Conservation (phyloP, 2,888 invertebrate genomes). For the Ectemnius continuus region DNA sequence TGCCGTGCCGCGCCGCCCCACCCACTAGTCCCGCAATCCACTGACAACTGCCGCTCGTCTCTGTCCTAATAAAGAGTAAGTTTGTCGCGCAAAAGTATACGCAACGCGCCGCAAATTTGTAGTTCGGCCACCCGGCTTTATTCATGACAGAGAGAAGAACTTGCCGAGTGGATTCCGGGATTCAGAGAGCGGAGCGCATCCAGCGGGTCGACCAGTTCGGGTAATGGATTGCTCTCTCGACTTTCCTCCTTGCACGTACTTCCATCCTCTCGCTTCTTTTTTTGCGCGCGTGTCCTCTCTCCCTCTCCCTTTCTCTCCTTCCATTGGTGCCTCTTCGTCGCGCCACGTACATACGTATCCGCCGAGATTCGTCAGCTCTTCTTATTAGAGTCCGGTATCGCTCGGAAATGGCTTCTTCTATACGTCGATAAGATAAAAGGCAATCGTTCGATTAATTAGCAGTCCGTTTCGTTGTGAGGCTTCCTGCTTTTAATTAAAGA, state of each 20-base stretch:
- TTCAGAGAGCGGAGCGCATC: constrained; percentile 32
- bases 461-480: constrained; percentile 46
- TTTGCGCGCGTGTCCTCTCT: not conserved
- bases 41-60: not conserved
- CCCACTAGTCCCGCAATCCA: not conserved
- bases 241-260: constrained; percentile 29
- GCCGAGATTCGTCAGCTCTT: constrained; percentile 28
- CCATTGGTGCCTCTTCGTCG: not conserved
- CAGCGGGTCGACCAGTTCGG: constrained; percentile 32
- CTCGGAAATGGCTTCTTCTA: constrained; percentile 24
- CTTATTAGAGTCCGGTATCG: constrained; percentile 51
- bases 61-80: not conserved
- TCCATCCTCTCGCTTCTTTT: constrained; percentile 14
- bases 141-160: constrained; percentile 29
- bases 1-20: not conserved
- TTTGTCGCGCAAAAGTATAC: constrained; percentile 4
- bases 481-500: constrained; percentile 62
- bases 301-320: not conserved
- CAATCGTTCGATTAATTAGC: constrained; percentile 56
- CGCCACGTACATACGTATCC: not conserved
- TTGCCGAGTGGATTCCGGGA: constrained; percentile 32
- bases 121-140: constrained; percentile 32
- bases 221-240: constrained; percentile 53
- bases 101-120: not conserved
- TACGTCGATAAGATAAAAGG: constrained; percentile 52